These are phyloP conservation scores for Drosophila multiciliata DNA, from an alignment of 2,888 invertebrate species.

Conservation along the genomic window DNA sequence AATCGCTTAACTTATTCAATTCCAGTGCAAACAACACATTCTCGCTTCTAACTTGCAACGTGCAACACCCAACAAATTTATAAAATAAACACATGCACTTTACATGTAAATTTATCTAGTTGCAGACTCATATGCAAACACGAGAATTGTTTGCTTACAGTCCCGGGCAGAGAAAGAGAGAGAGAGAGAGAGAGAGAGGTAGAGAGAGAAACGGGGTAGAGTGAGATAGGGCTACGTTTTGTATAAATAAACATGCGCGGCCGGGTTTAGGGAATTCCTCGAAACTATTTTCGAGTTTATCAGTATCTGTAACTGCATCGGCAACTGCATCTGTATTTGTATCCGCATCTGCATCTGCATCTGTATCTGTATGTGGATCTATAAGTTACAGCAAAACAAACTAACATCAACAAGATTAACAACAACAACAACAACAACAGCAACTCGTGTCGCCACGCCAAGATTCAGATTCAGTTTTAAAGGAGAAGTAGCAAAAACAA, in stretches of 20 bases:
- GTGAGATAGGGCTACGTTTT: conserved; percentile 11
- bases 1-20: conserved; percentile 23
- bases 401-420: conserved; percentile 36
- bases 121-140: conserved; percentile 33
- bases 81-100: conserved; percentile 54
- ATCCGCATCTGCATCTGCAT: conserved; percentile 20
- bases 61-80: conserved; percentile 28
- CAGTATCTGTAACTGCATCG: conserved; percentile 36
- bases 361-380: conserved; percentile 27
- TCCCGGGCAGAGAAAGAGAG: background rate
- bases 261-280: conserved; percentile 74
- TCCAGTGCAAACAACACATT: conserved; percentile 16
- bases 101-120: conserved; percentile 59
- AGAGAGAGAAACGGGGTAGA: background rate
- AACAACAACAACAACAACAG: conserved; percentile 23
- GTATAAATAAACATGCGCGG: conserved; percentile 70
- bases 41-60: conserved; percentile 15
- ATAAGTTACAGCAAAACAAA: conserved; percentile 48
- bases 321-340: conserved; percentile 20
- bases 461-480: conserved; percentile 32
- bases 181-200: background rate
- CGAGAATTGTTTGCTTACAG: conserved; percentile 52
- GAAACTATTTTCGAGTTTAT: conserved; percentile 74
- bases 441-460: conserved; percentile 45
- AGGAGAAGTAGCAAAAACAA: conserved; percentile 27